Percentiles rank a stretch among this genome's conserved stretches.
phyloP scores from a whole-genome alignment of 2,888 invertebrate species.

The Drosophila limbata region DNA sequence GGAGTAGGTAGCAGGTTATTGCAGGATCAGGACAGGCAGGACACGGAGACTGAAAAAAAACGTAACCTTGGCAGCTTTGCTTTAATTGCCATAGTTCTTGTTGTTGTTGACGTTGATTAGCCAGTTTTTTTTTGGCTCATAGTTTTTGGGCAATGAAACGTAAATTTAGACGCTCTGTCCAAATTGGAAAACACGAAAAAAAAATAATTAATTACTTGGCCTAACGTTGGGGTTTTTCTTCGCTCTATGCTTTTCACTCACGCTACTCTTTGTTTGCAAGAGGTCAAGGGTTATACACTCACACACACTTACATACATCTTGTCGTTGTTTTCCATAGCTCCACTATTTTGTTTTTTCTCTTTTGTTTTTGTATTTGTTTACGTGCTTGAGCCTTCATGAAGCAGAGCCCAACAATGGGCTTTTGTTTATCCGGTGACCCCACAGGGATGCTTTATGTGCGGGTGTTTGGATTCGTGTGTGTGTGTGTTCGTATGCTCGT shows the following conservation, averaged over 20 bases:
- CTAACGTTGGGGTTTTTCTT: conserved; percentile 2
- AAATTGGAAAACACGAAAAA: conserved; percentile 30
- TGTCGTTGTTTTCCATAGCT: conserved; percentile 21
- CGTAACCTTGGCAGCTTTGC: conserved; percentile 2
- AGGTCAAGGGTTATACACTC: conserved; percentile 64
- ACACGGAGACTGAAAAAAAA: neutral
- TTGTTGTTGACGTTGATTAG: conserved; percentile 13
- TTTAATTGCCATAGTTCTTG: conserved; percentile 8
- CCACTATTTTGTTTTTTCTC: conserved; percentile 2
- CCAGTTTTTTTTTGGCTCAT: conserved; percentile 19
- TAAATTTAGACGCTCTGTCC: conserved; percentile 9
- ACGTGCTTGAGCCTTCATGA: conserved; percentile 52
- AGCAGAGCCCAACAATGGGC: conserved; percentile 49
- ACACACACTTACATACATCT: conserved; percentile 26
- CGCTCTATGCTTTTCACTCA: conserved; percentile 1
- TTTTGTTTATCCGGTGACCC: conserved; percentile 45
- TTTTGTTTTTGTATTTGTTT: conserved; percentile 53
- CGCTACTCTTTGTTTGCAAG: conserved; percentile 30
- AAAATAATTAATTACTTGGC: conserved; percentile 53
- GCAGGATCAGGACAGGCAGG: neutral
- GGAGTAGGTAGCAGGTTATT: neutral
- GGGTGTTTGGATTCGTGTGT: neutral
- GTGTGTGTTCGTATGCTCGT: neutral
- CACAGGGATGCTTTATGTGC: conserved; percentile 13
- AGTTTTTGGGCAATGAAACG: conserved; percentile 31